These are phyloP conservation scores for Psylliodes chrysocephalus DNA, from an alignment of 2,888 invertebrate species.

Conservation along the genomic window DNA sequence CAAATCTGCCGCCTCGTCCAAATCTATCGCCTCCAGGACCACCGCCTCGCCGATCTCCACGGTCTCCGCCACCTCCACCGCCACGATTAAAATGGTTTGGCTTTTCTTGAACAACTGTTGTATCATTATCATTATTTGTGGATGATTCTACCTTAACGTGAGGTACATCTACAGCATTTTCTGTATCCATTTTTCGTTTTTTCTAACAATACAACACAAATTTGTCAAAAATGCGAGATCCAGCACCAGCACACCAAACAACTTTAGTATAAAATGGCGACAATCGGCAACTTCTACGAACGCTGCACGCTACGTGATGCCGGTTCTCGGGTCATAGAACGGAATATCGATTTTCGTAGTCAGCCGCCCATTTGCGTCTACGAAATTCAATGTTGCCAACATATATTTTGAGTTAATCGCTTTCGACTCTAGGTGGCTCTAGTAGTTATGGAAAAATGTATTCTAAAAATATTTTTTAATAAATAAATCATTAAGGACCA, in stretches of 20 bases:
- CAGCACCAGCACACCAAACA: neutral
- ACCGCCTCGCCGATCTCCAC: constrained; percentile 38
- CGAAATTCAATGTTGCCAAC: neutral
- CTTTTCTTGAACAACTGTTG: constrained; percentile 26
- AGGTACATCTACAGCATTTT: constrained; percentile 33
- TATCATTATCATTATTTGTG: constrained; percentile 32
- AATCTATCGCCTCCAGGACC: constrained; percentile 42
- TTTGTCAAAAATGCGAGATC: neutral
- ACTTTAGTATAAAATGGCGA: neutral
- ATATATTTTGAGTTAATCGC: too few species aligned
- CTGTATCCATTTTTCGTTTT: constrained; percentile 27
- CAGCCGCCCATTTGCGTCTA: too few species aligned
- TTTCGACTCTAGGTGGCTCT: too few species aligned
- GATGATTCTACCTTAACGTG: constrained; percentile 36
- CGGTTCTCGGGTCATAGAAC: neutral
- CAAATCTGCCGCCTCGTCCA: constrained; percentile 42
- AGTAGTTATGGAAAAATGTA: too few species aligned
- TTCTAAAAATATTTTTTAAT: too few species aligned
- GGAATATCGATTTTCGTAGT: neutral
- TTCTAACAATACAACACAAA: neutral
- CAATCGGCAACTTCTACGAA: neutral
- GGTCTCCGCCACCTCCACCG: constrained; percentile 36
- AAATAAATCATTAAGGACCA: too few species aligned
- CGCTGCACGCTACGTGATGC: neutral
- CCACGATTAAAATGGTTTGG: constrained; percentile 20